These are phyloP conservation scores for Ramphastos sulfuratus DNA, from an alignment of 2,113 vertebrate species.

Conservation along the genomic window DNA sequence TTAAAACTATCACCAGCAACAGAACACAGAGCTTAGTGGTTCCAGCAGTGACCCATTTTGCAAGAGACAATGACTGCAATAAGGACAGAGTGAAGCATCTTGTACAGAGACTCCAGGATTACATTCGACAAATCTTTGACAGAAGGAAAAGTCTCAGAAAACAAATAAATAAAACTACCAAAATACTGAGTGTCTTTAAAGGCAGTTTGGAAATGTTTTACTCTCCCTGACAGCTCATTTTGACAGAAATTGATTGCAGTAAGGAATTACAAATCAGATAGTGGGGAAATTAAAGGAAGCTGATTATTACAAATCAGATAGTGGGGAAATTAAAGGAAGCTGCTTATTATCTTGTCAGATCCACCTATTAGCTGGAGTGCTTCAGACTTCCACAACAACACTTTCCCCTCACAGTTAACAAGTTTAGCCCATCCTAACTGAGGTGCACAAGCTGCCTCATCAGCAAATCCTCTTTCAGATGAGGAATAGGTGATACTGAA, in stretches of 20 bases:
- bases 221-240: neutral
- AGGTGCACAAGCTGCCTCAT: rapidly evolving
- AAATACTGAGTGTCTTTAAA: neutral
- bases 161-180: neutral
- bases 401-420: neutral
- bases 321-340: neutral
- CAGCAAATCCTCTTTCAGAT: neutral
- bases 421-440: neutral
- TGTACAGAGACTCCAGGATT: neutral
- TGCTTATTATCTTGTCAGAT: neutral
- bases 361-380: neutral
- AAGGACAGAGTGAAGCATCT: neutral
- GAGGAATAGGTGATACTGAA: rapidly evolving
- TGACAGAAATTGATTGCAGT: neutral
- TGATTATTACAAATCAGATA: neutral
- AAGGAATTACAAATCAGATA: neutral
- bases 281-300: neutral
- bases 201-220: neutral
- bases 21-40: neutral
- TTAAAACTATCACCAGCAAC: neutral
- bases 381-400: neutral
- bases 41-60: neutral
- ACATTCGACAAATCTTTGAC: neutral
- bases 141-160: neutral
- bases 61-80: neutral